A percentile compares a stretch with the other conserved stretches of the same genome.
These are phyloP conservation scores for Aphrophora alni DNA, from an alignment of 2,888 invertebrate genomes.

Conservation along the genomic window DNA sequence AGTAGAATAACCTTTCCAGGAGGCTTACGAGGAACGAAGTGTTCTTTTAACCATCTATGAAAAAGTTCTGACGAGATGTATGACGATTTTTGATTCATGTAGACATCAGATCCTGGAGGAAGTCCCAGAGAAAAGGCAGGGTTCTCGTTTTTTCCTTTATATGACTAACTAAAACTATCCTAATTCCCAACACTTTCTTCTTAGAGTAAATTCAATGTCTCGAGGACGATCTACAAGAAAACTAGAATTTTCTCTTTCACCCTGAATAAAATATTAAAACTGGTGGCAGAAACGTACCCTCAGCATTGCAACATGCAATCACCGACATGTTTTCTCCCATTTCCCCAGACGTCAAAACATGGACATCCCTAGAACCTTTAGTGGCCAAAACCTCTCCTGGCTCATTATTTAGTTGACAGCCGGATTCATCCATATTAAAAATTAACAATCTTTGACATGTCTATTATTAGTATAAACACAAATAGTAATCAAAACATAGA, in stretches of 20 bases:
- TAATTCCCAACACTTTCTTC: neutral
- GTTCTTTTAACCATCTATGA: neutral
- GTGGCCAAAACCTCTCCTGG: neutral
- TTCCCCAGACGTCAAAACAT: neutral
- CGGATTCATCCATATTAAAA: conserved; percentile 16
- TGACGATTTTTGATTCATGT: neutral
- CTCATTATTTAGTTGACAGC: neutral
- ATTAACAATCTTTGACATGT: too few species aligned
- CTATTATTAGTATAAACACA: too few species aligned
- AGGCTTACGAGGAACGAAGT: too few species aligned
- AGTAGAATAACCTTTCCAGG: neutral
- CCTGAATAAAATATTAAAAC: neutral
- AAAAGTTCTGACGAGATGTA: neutral
- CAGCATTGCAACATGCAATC: too few species aligned
- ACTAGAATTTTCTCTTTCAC: neutral
- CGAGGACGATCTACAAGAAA: too few species aligned
- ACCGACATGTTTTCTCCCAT: conserved; percentile 1
- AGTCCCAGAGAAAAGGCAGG: neutral
- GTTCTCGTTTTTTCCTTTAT: neutral
- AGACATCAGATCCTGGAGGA: neutral
- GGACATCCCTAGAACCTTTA: neutral
- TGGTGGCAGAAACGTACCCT: conserved; percentile 11
- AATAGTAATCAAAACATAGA: too few species aligned
- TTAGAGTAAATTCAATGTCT: too few species aligned
- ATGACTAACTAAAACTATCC: too few species aligned